A percentile compares a stretch with the other conserved stretches of the same genome.
phyloP scores from a whole-genome alignment of 2,888 invertebrate genomes.

The Phrixothrix hirtus region DNA sequence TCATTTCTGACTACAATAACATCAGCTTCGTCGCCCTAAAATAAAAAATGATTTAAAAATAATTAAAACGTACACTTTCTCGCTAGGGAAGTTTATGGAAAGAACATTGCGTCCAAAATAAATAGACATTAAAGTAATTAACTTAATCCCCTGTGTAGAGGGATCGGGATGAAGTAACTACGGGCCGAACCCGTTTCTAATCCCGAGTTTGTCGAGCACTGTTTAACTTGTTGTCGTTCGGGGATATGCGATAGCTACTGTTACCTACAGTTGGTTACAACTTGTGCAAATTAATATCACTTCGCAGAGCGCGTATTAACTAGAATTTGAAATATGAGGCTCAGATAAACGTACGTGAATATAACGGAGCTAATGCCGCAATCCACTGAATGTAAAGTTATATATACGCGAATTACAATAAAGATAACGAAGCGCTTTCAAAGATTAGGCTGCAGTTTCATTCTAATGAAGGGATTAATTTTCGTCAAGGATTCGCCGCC shows the following conservation, averaged over 20 bases:
- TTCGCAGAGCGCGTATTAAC: conserved; percentile 36
- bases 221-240: conserved; percentile 36
- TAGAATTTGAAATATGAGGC: conserved; percentile 39
- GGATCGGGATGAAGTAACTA: conserved; percentile 19
- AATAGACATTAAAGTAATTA: conserved; percentile 41
- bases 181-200: conserved; percentile 25
- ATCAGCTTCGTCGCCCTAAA: no score
- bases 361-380: conserved; percentile 33
- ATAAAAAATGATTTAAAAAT: no score
- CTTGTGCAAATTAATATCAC: conserved; percentile 38
- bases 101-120: conserved; percentile 19
- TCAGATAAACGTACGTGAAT: conserved; percentile 37
- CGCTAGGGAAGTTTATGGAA: no score
- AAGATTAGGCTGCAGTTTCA: conserved; percentile 30
- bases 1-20: no score
- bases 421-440: conserved; percentile 30
- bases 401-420: conserved; percentile 31
- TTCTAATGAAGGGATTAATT: conserved; percentile 30
- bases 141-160: conserved; percentile 38
- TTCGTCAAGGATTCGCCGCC: conserved; percentile 19
- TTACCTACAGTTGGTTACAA: conserved; percentile 30
- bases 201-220: conserved; percentile 30
- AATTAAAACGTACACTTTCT: no score
- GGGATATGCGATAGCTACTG: conserved; percentile 37
- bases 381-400: conserved; percentile 31